A percentile compares a stretch with the other conserved stretches of the same genome.
These are phyloP conservation scores for Yponomeuta cagnagella DNA, from an alignment of 2,888 invertebrate species.

Conservation along the genomic window DNA sequence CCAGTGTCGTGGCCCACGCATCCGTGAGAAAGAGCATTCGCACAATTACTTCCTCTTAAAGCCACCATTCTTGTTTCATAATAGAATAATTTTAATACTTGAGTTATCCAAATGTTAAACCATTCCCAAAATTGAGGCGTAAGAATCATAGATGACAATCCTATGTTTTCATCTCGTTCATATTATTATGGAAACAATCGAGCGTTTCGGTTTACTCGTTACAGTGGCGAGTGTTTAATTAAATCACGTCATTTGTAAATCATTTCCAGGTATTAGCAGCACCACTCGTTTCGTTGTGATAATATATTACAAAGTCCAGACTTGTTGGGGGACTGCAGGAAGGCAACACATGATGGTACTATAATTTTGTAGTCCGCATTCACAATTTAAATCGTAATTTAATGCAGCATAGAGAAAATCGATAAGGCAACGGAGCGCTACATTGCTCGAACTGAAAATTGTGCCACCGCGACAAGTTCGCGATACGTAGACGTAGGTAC, in stretches of 20 bases:
- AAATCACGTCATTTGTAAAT: conserved; percentile 1
- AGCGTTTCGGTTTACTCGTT: not conserved
- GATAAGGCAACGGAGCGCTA: conserved; percentile 68
- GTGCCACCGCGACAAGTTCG: conserved; percentile 34
- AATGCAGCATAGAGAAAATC: conserved; percentile 73
- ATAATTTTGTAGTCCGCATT: conserved; percentile 54
- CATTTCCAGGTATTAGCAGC: not conserved
- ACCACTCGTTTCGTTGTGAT: not conserved
- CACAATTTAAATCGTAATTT: conserved; percentile 63
- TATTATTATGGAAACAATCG: conserved; percentile 1
- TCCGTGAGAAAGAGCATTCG: conserved; percentile 49
- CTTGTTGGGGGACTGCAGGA: conserved; percentile 34
- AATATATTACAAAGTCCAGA: conserved; percentile 20
- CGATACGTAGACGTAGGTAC: not conserved
- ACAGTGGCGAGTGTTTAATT: not conserved
- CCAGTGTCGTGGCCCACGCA: conserved; percentile 29
- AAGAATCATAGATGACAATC: conserved; percentile 46
- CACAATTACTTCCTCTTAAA: conserved; percentile 57
- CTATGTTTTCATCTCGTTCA: conserved; percentile 6
- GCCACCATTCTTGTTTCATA: conserved; percentile 71
- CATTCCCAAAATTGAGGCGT: conserved; percentile 67
- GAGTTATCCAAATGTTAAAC: conserved; percentile 66
- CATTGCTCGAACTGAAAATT: conserved; percentile 49
- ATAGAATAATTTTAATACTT: conserved; percentile 66
- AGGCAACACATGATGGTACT: conserved; percentile 46